Conservation (phyloP, 2,797 vertebrate genomes). For the Morelia viridis region DNA sequence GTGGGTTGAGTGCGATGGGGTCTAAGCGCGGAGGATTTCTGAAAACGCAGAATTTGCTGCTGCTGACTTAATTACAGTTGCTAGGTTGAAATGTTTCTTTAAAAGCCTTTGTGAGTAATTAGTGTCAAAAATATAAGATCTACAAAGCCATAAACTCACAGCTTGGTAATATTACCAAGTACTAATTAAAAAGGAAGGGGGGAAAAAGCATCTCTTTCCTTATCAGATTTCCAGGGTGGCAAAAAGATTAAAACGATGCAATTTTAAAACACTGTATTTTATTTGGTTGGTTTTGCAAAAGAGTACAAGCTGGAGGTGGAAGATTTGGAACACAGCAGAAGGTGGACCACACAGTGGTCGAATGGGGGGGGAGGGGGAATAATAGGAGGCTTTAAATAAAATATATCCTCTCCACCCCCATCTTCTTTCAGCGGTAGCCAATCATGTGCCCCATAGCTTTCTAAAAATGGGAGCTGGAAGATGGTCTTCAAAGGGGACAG, state of each 20-base stretch:
- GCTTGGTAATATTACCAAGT: slow-evolving; percentile 76
- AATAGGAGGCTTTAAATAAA: background rate
- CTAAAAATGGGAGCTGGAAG: background rate
- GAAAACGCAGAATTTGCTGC: slow-evolving; percentile 45
- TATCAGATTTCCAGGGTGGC: slow-evolving; percentile 66
- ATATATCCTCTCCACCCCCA: too few relatives aligned
- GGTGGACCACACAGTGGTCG: slow-evolving; percentile 42
- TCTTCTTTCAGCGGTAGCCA: background rate
- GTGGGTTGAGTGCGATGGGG: slow-evolving; percentile 16
- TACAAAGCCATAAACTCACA: slow-evolving; percentile 78
- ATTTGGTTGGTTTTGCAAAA: slow-evolving; percentile 29
- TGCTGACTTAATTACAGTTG: slow-evolving; percentile 73
- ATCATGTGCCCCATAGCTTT: background rate
- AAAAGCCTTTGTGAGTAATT: slow-evolving; percentile 80
- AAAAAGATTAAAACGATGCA: slow-evolving; percentile 63
- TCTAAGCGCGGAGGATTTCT: slow-evolving; percentile 32
- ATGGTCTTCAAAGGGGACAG: background rate
- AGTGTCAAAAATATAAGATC: slow-evolving; percentile 80
- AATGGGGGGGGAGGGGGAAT: slow-evolving; percentile 19
- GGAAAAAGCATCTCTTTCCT: slow-evolving; percentile 68
- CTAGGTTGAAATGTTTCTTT: slow-evolving; percentile 72
- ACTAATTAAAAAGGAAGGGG: slow-evolving; percentile 78
- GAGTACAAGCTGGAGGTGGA: slow-evolving; percentile 25
- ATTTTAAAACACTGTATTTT: slow-evolving; percentile 13
- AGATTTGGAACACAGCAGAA: background rate